phyloP scores from a whole-genome alignment of 2,113 vertebrate species.

The Erpornis zantholeuca region DNA sequence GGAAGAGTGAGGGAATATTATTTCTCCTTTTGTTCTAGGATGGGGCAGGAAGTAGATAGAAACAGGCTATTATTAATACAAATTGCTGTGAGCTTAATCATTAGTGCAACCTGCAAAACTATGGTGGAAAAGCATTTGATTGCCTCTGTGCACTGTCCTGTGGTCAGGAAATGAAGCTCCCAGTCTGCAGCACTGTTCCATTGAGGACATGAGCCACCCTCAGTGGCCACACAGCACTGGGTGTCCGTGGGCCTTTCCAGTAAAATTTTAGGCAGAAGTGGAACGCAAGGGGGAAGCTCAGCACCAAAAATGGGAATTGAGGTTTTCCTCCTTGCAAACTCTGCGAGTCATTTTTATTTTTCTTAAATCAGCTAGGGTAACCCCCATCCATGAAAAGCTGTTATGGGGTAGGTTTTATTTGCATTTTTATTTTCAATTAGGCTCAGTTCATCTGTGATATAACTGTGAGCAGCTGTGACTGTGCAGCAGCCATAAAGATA shows the following conservation, averaged over 20 bases:
- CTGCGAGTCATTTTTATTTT: slow-evolving; percentile 40
- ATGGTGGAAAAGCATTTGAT: not conserved
- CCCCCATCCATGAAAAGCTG: slow-evolving; percentile 50
- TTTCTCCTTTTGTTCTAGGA: not conserved
- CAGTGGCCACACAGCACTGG: not conserved
- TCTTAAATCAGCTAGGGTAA: slow-evolving; percentile 8
- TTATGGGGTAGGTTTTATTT: slow-evolving; percentile 75
- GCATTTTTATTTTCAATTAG: slow-evolving; percentile 83
- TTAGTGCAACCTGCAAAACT: not conserved
- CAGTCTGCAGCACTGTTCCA: not conserved
- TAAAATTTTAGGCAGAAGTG: not conserved
- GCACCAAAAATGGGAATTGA: not conserved
- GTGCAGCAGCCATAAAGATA: slow-evolving; percentile 75
- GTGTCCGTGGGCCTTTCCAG: not conserved
- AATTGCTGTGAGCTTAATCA: not conserved
- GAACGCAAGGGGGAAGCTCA: slow-evolving; percentile 9
- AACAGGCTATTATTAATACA: not conserved
- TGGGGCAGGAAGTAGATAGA: not conserved
- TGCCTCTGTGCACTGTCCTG: not conserved
- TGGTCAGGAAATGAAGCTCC: not conserved
- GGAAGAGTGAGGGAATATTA: not conserved
- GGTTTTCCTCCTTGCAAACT: not conserved
- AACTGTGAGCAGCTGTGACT: slow-evolving; percentile 78
- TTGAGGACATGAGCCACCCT: not conserved
- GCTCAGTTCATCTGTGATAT: slow-evolving; percentile 76